Evolutionary conservation across 23 tunicate genomes (phyloP), one percentile per base, ranked within the genome.

Genomic region (Aplidium turbinatum): DNA sequence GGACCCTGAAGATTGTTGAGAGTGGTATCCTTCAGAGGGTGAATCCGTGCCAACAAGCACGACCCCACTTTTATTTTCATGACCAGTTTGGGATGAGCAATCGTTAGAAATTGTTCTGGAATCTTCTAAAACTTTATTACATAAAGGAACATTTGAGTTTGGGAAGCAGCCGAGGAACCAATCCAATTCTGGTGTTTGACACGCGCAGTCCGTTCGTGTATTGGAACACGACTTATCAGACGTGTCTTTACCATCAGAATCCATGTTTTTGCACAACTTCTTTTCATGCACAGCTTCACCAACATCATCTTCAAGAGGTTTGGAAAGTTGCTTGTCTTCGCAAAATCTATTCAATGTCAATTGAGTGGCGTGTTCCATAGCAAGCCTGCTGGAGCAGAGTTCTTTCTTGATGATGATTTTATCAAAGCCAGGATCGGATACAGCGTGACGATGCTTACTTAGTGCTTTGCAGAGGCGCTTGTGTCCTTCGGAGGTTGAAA

Each of bases 1-100:
- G 4, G 96, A 88, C 1, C 96, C 96, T n/a, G 96, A 88, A 21
- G 87, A 81, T 58, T 88, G 96, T 76, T 88, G 96, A 1, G 96
- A 88, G 42, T 88, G 96, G 75, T 88, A 88, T 2, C 96, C 96
- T 47, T 88, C 96, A 26, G 96, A 88, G 1, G 96, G 96, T 4
- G 81, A 75, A 29, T 48, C 58, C 7, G 47, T 68, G 13, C 30
- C 64, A 31, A 76, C 81, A 54, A 47, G n/a, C n/a, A n/a, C n/a
- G n/a, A n/a, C n/a, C n/a, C n/a, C n/a, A n/a, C n/a, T n/a, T n/a
- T n/a, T n/a, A n/a, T n/a, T n/a, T n/a, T 42, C 16, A 16, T 42
- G 13, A 42, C 50, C 50, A 42, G 50, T 42, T 16, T 42, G 50
- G 50, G 50, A 42, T 9, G 13, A 11, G 50, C 50, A 42, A 11